Conservation (phyloP, 2,113 vertebrate species). For the Bubo bubo region DNA sequence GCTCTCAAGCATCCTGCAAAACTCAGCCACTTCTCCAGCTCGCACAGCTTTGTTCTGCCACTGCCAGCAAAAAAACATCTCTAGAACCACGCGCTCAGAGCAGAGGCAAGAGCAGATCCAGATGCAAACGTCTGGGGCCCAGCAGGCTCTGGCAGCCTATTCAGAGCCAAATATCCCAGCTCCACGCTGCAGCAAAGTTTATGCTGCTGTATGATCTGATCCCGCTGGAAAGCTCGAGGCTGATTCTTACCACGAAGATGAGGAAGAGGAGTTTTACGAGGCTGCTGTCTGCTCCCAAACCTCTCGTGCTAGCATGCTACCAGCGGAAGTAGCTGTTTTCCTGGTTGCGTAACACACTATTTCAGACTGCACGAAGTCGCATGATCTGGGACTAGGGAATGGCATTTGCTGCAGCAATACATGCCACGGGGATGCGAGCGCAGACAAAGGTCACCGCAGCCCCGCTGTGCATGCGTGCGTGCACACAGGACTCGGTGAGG, state of each 20-base stretch:
- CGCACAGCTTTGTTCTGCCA: not conserved
- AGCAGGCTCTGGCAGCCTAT: not conserved
- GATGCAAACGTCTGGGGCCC: not conserved
- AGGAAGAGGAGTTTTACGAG: not conserved
- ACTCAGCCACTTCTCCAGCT: not conserved
- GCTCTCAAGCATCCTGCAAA: not conserved
- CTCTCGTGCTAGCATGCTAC: not conserved
- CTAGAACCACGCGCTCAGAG: not conserved
- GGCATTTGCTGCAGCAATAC: not conserved
- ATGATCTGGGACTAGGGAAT: not conserved
- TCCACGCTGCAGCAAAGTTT: not conserved
- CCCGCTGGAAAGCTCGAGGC: not conserved
- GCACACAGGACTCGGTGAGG: not conserved
- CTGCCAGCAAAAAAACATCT: not conserved
- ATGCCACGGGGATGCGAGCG: not conserved
- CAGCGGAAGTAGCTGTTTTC: not conserved
- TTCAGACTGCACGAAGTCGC: not conserved
- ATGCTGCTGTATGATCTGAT: not conserved
- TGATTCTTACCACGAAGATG: accelerated
- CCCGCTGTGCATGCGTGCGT: not conserved
- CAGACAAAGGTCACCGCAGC: not conserved
- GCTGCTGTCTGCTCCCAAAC: not conserved
- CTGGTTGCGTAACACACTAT: not conserved
- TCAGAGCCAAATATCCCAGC: not conserved
- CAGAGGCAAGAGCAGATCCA: not conserved